Percentiles rank a stretch among this genome's conserved stretches.
Conservation (phyloP, 2,797 vertebrate genomes). For the Toxotes lorentzi region DNA sequence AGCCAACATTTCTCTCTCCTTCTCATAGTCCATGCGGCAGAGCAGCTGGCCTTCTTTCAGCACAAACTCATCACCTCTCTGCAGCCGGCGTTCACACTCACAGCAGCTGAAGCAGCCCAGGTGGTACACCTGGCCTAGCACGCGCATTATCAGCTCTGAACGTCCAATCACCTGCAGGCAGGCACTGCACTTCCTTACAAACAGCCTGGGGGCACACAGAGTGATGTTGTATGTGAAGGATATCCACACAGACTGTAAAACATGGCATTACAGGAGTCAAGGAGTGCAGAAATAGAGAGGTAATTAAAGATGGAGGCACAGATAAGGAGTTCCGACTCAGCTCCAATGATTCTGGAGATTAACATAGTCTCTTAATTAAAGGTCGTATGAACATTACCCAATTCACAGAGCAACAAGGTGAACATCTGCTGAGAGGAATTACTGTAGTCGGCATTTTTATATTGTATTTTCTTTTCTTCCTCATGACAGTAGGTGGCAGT, state of each 20-base stretch:
- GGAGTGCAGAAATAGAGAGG: slow-evolving; percentile 37
- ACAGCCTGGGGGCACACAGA: slow-evolving; percentile 83
- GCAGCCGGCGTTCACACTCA: slow-evolving; percentile 92
- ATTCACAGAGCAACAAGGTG: slow-evolving; percentile 80
- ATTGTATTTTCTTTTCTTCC: slow-evolving; percentile 55
- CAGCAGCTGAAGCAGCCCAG: slow-evolving; percentile 94
- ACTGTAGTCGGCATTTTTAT: slow-evolving; percentile 52
- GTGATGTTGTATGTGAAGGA: slow-evolving; percentile 23
- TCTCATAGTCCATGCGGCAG: slow-evolving; percentile 93
- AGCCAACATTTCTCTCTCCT: slow-evolving; percentile 93
- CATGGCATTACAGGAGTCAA: slow-evolving; percentile 16
- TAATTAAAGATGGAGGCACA: slow-evolving; percentile 63
- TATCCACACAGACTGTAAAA: slow-evolving; percentile 19
- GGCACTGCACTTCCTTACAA: slow-evolving; percentile 92
- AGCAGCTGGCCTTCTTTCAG: slow-evolving; percentile 94
- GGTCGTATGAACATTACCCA: slow-evolving; percentile 76
- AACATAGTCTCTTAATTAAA: slow-evolving; percentile 82
- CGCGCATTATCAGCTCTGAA: slow-evolving; percentile 93
- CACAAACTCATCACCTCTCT: slow-evolving; percentile 93
- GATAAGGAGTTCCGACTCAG: slow-evolving; percentile 53
- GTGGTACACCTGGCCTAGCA: slow-evolving; percentile 92
- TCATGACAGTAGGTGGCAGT: slow-evolving; percentile 84
- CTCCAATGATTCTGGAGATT: slow-evolving; percentile 69
- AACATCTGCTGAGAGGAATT: slow-evolving; percentile 80
- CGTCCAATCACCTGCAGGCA: slow-evolving; percentile 91